Base-by-base conservation (phyloP, 2,888 invertebrate genomes). In the Rotaria magnacalcarata region DNA sequence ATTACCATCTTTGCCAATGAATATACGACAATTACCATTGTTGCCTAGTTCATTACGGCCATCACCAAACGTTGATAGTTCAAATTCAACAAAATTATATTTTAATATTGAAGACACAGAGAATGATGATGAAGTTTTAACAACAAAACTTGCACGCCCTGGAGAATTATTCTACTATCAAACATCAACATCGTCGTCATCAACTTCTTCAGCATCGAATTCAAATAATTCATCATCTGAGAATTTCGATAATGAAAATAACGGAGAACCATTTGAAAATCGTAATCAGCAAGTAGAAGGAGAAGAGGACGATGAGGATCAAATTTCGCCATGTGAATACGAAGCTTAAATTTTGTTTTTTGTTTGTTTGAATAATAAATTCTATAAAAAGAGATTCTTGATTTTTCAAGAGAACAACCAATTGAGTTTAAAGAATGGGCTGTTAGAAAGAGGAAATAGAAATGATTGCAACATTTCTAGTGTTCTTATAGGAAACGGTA, bases 301-400 rank as follows among this genome's bases (percentile, higher is more conserved):
- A 6, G 27, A 41, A 27, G 34, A 34, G 4, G 67, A 67, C 0
- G 67, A n/a, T 34, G 67, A 67, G 14, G 27, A 67, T 67, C 34
- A 3, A 41, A 41, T 34, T 67, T 67, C 41, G 34, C 27, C 34
- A 34, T 67, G 19, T 27, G 67, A 67, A 41, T 67, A 67, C 34
- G 67, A 67, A 67, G 34, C 16, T 41, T 67, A 27, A 67, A 27
- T 10, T 67, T 67, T 19, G 27, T 67, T 67, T 27, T 67, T 34
- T 54, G 34, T 41, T 67, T 67, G 67, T 67, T 67, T 67, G 19
- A 34, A 67, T 67, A 67, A 67, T 67, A 67, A 67, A 54, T 54
- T 19, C 3, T 52, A 54, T 21, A 16, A 7, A 54, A 54, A 54
- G 21, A 54, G 21, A 21, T 3, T 54, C 16, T 16, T 14, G 14